phyloP scores from a whole-genome alignment of 2,888 invertebrate species.

The Allacma fusca region DNA sequence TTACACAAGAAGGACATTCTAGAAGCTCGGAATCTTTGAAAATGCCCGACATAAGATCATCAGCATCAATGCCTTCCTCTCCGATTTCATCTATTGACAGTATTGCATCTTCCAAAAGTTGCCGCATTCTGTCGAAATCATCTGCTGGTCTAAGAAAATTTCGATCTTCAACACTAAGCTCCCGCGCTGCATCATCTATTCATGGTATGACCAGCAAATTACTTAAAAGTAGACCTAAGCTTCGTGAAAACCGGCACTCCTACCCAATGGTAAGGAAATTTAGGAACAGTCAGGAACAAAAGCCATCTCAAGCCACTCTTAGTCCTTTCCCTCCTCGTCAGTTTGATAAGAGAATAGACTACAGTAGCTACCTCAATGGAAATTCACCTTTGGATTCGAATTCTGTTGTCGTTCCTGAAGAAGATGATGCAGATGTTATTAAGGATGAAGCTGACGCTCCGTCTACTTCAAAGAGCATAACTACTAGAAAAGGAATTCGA shows the following conservation, averaged over 20 bases:
- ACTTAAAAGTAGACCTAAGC: neutral
- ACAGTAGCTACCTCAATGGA: slow-evolving; percentile 21
- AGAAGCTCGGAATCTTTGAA: neutral
- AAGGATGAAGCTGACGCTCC: neutral
- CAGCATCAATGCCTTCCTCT: slow-evolving; percentile 13
- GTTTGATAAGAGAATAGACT: slow-evolving; percentile 37
- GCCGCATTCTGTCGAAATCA: neutral
- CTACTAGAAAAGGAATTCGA: neutral
- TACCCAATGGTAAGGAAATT: slow-evolving; percentile 1
- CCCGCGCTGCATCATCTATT: neutral
- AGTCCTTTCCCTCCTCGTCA: slow-evolving; percentile 7
- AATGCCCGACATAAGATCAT: slow-evolving; percentile 13
- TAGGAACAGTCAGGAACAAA: neutral
- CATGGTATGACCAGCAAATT: neutral
- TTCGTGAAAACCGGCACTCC: slow-evolving; percentile 6
- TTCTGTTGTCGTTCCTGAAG: neutral
- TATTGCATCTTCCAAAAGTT: neutral
- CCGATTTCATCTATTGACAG: neutral
- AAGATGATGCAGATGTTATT: neutral
- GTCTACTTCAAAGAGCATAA: neutral
- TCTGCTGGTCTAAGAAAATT: neutral
- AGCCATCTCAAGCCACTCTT: neutral
- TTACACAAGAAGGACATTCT: neutral
- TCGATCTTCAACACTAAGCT: neutral
- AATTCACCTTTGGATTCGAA: neutral